Evolutionary conservation across 2,113 vertebrate genomes (phyloP).

Genomic region (Tachuris rubrigastra): DNA sequence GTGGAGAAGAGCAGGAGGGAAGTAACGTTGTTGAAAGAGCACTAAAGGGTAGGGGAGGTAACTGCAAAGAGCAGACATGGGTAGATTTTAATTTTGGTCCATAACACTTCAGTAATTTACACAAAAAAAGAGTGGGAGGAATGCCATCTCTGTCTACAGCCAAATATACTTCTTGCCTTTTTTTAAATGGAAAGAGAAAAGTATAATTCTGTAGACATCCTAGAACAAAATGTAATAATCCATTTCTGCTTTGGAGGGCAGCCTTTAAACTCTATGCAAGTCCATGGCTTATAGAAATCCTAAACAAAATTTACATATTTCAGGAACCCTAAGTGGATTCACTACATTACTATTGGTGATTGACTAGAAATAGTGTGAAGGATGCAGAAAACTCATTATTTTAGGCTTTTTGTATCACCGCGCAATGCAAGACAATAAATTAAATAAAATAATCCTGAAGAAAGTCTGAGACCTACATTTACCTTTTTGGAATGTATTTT

Average conservation of each 20-base stretch:
- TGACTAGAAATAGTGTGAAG: not conserved
- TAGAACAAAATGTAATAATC: not conserved
- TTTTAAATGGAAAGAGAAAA: not conserved
- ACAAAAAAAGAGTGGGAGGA: not conserved
- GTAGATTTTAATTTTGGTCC: not conserved
- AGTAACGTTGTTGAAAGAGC: not conserved
- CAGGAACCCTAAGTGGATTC: not conserved
- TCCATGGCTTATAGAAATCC: not conserved
- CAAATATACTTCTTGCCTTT: not conserved
- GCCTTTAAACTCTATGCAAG: not conserved
- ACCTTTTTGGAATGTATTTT: not conserved
- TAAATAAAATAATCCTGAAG: not conserved
- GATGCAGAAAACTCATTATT: slow-evolving; percentile 2
- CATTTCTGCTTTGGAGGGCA: not conserved
- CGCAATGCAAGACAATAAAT: slow-evolving; percentile 1
- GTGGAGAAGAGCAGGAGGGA: not conserved
- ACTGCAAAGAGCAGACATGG: not conserved
- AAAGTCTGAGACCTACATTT: not conserved
- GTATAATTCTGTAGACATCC: not conserved
- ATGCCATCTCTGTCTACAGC: not conserved
- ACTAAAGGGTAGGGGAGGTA: not conserved
- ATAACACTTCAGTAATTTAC: not conserved
- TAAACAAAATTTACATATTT: not conserved
- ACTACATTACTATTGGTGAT: not conserved
- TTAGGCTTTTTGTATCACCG: not conserved